Base-by-base conservation (phyloP, 2,113 vertebrate species). In the Centropus unirufus region DNA sequence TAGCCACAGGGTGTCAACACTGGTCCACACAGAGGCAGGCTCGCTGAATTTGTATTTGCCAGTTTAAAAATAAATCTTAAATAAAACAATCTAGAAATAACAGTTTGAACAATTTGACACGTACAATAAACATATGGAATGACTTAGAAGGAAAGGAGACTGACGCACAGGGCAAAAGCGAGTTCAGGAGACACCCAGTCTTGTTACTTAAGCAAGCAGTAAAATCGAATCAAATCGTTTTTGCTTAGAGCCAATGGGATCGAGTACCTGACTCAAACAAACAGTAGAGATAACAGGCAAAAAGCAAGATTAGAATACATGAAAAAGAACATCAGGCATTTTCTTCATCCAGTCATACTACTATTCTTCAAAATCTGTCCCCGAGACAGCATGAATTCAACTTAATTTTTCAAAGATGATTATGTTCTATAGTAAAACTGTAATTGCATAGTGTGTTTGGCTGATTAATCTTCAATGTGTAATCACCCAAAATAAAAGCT, bases 71-170 rank as follows among this genome's bases (percentile, higher is more conserved):
- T 82, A 97, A 95, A 55, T 76, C 92, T 96, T 80, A 92, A 87
- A 96, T 93, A 93, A 97, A 97, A 89, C 92, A 97, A 96, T 88
- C 88, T 89, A 93, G 83, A 94, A 97, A 97, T 89, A 95, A 97
- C 46, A 90, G 68, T 96, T 93, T 93, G 78, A 97, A 95, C 94
- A 90, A 96, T 96, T 93, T 92, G 93, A 97, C 92, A 97, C 0
- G 0, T 90, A 95, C 58, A 96, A 95, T 97, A 97, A 95, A 93
- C 95, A 96, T 36, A 95, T 42, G 85, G 93, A 96, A 96, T 94
- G 78, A 97, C 88, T 97, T 95, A 96, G 49, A 95, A 88, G 59
- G 67, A 74, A 52, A 23, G 29, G 95, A 76, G 75, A 92, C 70
- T 73, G 83, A 95, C 91, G 74, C 40, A 84, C 2, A 93, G 59